Percentiles rank a stretch among this genome's conserved stretches.
phyloP scores from a whole-genome alignment of 1,140 invertebrate genomes.

The Cecropterus lyciades region DNA sequence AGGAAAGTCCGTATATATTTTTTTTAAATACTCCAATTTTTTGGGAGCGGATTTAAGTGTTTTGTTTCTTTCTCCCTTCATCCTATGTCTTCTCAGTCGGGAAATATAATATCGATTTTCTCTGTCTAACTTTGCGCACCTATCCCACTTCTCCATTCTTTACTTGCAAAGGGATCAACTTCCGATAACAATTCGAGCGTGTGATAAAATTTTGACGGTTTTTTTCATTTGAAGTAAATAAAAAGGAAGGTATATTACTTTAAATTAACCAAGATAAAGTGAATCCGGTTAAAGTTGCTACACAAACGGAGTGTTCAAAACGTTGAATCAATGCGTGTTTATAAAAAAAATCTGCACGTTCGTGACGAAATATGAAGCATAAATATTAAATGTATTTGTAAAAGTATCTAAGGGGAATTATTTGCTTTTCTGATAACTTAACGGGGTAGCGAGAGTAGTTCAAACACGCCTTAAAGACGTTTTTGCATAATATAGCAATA shows the following conservation, averaged over 20 bases:
- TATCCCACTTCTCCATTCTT: constrained; percentile 45
- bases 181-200: constrained; percentile 33
- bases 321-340: not conserved
- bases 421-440: constrained; percentile 9
- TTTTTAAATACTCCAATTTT: constrained; percentile 17
- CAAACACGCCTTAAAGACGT: not conserved
- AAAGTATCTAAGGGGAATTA: not conserved
- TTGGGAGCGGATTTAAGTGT: constrained; percentile 36
- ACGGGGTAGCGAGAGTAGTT: not conserved
- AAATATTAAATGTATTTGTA: constrained; percentile 16
- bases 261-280: not conserved
- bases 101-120: constrained; percentile 63
- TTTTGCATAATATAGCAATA: not conserved
- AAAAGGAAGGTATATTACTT: too few species aligned
- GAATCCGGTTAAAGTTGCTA: not conserved
- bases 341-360: constrained; percentile 1
- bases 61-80: constrained; percentile 54
- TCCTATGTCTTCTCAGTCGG: constrained; percentile 40
- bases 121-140: constrained; percentile 53
- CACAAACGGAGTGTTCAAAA: not conserved
- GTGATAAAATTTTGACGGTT: constrained; percentile 12
- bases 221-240: not conserved
- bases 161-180: constrained; percentile 37
- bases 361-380: not conserved
- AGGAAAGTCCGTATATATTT: not conserved